A percentile compares a stretch with the other conserved stretches of the same genome.
Evolutionary conservation across 1,140 invertebrate genomes (phyloP).

Genomic region (Danaus melanippus): DNA sequence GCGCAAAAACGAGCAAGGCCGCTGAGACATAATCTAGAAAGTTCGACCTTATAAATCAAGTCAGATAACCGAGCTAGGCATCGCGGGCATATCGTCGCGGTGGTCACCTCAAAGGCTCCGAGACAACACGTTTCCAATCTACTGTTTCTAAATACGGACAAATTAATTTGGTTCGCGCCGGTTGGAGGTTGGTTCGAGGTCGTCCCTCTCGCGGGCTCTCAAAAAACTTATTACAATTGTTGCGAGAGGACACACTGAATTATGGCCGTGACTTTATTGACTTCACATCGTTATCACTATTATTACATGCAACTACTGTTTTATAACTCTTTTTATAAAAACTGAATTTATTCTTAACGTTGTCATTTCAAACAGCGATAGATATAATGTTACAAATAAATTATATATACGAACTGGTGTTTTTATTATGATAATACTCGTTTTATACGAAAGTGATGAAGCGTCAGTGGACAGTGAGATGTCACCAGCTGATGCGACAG

Average conservation of each 20-base stretch:
- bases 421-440: not conserved
- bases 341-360: too few species aligned
- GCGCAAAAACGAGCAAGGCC: conserved; percentile 28
- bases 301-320: conserved; percentile 2
- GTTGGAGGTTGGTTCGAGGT: conserved; percentile 43
- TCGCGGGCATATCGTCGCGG: conserved; percentile 13
- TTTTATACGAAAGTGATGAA: conserved; percentile 24
- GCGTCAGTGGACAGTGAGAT: conserved; percentile 44
- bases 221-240: conserved; percentile 34
- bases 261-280: conserved; percentile 21
- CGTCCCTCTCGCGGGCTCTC: conserved; percentile 37
- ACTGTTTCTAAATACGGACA: conserved; percentile 43
- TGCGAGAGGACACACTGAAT: conserved; percentile 38
- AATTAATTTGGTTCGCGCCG: conserved; percentile 41
- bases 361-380: too few species aligned
- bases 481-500: conserved; percentile 45
- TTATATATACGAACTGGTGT: too few species aligned
- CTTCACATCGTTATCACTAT: conserved; percentile 8
- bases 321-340: too few species aligned
- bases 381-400: too few species aligned
- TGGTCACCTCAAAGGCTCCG: conserved; percentile 31
- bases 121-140: conserved; percentile 41
- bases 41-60: conserved; percentile 34
- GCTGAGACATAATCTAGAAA: conserved; percentile 32
- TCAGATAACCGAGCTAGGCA: conserved; percentile 25